Conservation (phyloP, 2,113 vertebrate species). For the Dasyornis broadbenti region DNA sequence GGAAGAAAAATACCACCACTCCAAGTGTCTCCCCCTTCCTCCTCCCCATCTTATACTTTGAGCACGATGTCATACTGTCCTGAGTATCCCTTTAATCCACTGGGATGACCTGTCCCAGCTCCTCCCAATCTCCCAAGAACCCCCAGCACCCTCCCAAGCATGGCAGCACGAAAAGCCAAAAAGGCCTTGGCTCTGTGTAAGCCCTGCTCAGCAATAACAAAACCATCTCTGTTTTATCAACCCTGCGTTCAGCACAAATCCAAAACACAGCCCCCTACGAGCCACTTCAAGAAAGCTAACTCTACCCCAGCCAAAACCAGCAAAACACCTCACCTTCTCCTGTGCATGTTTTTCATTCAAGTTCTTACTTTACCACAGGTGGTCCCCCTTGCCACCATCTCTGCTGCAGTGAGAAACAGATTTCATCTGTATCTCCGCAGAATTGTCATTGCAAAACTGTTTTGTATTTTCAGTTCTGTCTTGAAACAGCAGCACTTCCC, state of each 20-base stretch:
- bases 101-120: not conserved
- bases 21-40: fast-evolving
- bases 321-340: not conserved
- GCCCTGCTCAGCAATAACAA: not conserved
- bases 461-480: not conserved
- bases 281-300: not conserved
- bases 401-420: not conserved
- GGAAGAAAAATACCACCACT: not conserved
- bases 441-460: fast-evolving
- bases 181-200: not conserved
- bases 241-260: not conserved
- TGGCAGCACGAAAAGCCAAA: not conserved
- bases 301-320: not conserved
- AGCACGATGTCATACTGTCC: no score
- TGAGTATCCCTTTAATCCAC: not conserved
- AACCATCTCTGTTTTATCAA: not conserved
- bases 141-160: fast-evolving
- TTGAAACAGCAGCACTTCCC: not conserved
- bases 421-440: not conserved
- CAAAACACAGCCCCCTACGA: not conserved
- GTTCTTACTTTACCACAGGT: not conserved
- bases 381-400: not conserved
- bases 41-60: not conserved
- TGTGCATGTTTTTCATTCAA: not conserved
- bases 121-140: not conserved